These are phyloP conservation scores for Prionailurus bengalensis DNA, from an alignment of 2,113 vertebrate species.

Conservation along the genomic window DNA sequence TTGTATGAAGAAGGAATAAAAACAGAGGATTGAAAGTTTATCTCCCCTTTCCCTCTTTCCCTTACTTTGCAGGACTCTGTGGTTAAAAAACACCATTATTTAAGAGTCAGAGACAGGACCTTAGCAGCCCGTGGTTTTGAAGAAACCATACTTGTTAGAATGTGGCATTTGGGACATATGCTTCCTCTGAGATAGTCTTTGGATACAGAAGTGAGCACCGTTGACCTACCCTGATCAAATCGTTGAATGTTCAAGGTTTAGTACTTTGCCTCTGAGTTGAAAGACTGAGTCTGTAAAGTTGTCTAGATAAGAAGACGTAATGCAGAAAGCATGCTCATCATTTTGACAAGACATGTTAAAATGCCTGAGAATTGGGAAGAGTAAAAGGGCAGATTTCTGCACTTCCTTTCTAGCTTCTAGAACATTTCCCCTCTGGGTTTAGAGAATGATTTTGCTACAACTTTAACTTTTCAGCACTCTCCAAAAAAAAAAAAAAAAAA, in stretches of 20 bases:
- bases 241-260: not conserved
- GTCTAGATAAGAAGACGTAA: not conserved
- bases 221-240: not conserved
- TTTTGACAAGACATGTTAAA: slow-evolving; percentile 21
- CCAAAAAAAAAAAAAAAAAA: not conserved
- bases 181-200: slow-evolving; percentile 9
- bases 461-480: not conserved
- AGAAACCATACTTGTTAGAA: slow-evolving; percentile 11
- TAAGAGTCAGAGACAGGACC: not conserved
- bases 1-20: not conserved
- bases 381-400: not conserved
- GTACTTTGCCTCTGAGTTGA: not conserved
- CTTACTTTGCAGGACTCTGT: not conserved
- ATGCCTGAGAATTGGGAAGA: not conserved
- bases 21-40: not conserved
- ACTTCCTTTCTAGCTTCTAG: not conserved
- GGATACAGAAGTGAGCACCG: not conserved
- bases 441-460: not conserved
- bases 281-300: not conserved
- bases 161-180: not conserved
- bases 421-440: not conserved
- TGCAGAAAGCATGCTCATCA: not conserved
- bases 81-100: not conserved
- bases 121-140: slow-evolving; percentile 43
- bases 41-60: not conserved